Evolutionary conservation across 2,113 vertebrate genomes (phyloP).

Genomic region (Bagarius yarrelli): DNA sequence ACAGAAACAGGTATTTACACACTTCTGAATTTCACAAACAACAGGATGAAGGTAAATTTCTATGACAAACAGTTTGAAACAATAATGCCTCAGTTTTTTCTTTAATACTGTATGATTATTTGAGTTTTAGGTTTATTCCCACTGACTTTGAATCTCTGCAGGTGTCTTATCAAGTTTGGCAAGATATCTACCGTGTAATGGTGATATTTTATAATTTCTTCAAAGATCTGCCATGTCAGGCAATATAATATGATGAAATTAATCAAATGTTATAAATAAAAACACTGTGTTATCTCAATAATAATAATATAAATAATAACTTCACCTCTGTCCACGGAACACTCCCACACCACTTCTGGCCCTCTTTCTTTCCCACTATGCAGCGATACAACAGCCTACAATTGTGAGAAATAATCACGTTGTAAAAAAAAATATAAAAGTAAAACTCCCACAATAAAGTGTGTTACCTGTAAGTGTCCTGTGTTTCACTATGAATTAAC

Average conservation of each 20-base stretch:
- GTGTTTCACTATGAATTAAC: constrained; percentile 63
- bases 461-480: constrained; percentile 69
- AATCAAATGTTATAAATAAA: too few relatives aligned
- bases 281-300: not conserved
- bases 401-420: not conserved
- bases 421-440: not conserved
- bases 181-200: not conserved
- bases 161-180: not conserved
- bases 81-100: not conserved
- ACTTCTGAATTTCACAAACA: not conserved
- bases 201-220: too few relatives aligned
- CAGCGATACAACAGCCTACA: constrained; percentile 88
- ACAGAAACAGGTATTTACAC: not conserved
- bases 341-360: constrained; percentile 85
- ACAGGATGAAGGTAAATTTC: not conserved
- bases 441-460: not conserved
- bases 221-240: too few relatives aligned
- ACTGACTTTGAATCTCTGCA: not conserved
- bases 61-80: not conserved
- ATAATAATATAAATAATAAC: not conserved
- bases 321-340: constrained; percentile 75
- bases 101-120: not conserved
- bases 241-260: too few relatives aligned
- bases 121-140: not conserved
- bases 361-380: constrained; percentile 70